A percentile compares a stretch with the other conserved stretches of the same genome.
Evolutionary conservation across 1,140 invertebrate species (phyloP).

Genomic region (Penaeus chinensis): DNA sequence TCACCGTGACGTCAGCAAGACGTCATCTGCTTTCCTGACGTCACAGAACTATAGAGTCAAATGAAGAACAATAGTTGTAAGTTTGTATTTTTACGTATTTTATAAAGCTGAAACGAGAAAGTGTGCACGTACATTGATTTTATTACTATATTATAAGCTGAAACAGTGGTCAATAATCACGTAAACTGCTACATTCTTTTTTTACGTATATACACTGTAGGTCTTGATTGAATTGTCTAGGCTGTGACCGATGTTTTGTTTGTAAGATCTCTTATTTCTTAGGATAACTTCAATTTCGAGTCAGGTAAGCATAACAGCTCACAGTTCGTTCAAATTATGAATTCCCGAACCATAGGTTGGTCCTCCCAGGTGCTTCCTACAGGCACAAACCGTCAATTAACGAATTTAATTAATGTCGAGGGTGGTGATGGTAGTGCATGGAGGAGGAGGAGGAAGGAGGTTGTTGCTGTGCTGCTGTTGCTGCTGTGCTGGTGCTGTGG

Average conservation of each 20-base stretch:
- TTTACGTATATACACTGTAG: background rate
- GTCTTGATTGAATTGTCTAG: constrained; percentile 10
- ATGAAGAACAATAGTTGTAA: background rate
- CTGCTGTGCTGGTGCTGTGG: constrained; percentile 2
- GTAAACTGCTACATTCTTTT: too few species aligned
- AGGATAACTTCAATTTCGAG: constrained; percentile 32
- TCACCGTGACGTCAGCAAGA: constrained; percentile 24
- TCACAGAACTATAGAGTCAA: constrained; percentile 13
- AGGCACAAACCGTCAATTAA: too few species aligned
- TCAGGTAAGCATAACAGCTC: constrained; percentile 18
- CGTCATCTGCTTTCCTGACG: constrained; percentile 26
- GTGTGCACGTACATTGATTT: too few species aligned
- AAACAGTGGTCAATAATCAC: too few species aligned
- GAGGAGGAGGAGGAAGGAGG: background rate
- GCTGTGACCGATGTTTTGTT: constrained; percentile 44
- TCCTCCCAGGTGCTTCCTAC: too few species aligned
- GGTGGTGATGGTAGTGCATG: background rate
- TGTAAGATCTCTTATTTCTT: constrained; percentile 39
- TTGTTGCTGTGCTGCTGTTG: background rate
- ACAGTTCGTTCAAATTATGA: too few species aligned
- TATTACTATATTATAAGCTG: too few species aligned
- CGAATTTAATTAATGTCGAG: background rate
- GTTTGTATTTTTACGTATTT: background rate
- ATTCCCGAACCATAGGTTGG: too few species aligned
- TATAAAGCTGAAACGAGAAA: too few species aligned